Evolutionary conservation across 2,113 vertebrate genomes (phyloP).

Genomic region (Pelusios castaneus): DNA sequence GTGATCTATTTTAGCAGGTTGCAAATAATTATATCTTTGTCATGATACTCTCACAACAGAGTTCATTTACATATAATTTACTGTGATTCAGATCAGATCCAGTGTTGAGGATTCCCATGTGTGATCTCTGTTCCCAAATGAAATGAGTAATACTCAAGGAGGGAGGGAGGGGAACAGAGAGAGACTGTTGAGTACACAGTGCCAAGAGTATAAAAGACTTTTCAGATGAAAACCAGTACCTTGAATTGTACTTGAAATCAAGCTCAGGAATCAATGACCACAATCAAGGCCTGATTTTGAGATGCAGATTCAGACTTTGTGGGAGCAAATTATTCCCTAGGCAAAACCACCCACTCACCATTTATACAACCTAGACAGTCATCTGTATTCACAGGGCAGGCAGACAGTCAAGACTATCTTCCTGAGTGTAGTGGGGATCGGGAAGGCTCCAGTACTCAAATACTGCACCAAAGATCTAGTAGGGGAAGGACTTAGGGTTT

Average conservation of each 20-base stretch:
- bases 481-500: rapidly evolving
- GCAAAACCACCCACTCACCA: not conserved
- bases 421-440: rapidly evolving
- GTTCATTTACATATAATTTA: conserved; percentile 18
- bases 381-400: not conserved
- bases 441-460: rapidly evolving
- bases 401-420: not conserved
- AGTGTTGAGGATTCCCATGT: not conserved
- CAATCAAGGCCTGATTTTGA: not conserved
- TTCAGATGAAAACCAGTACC: conserved; percentile 27
- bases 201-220: not conserved
- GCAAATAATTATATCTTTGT: conserved; percentile 14
- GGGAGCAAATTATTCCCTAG: not conserved
- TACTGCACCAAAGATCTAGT: rapidly evolving
- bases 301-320: conserved; percentile 9
- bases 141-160: not conserved
- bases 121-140: conserved; percentile 37
- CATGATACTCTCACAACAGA: not conserved
- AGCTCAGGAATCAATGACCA: not conserved
- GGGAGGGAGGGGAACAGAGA: not conserved
- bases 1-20: not conserved
- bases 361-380: rapidly evolving
- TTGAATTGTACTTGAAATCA: not conserved
- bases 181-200: not conserved
- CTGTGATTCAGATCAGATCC: conserved; percentile 12